A percentile compares a stretch with the other conserved stretches of the same genome.
These are phyloP conservation scores for Manis crassicaudata DNA, from an alignment of 2,797 vertebrate genomes.

Conservation along the genomic window DNA sequence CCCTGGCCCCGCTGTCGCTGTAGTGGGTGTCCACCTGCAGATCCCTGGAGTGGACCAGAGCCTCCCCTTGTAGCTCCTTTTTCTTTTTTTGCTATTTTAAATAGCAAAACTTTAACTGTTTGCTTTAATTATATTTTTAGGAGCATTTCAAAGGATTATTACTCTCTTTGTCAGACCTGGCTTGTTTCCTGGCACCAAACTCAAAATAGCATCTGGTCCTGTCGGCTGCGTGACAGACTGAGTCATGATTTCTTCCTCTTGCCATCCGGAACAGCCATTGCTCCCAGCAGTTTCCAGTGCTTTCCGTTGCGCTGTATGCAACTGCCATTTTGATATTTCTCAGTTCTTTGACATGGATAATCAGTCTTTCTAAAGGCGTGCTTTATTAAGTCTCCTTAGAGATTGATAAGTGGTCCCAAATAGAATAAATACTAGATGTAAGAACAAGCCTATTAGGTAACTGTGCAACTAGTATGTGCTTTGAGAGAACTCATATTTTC, in stretches of 20 bases:
- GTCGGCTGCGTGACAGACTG: slow-evolving; percentile 45
- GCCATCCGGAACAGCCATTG: not conserved
- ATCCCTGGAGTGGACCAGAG: not conserved
- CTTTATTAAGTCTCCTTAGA: not conserved
- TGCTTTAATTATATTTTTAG: slow-evolving; percentile 75
- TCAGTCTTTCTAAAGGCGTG: not conserved
- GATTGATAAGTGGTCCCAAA: not conserved
- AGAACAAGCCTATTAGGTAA: not conserved
- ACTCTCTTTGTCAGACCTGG: slow-evolving; percentile 76
- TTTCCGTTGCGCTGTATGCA: not conserved
- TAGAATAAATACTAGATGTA: not conserved
- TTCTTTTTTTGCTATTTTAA: slow-evolving; percentile 11
- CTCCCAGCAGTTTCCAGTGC: not conserved
- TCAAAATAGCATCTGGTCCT: slow-evolving; percentile 71
- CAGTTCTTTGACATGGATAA: not conserved
- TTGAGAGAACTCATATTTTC: slow-evolving; percentile 45
- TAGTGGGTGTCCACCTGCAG: not conserved
- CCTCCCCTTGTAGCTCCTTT: not conserved
- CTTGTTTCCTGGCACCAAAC: slow-evolving; percentile 67
- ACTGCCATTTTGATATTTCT: not conserved
- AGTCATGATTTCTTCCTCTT: slow-evolving; percentile 53
- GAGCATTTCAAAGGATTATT: slow-evolving; percentile 71
- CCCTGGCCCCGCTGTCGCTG: not conserved
- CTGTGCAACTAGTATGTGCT: not conserved
- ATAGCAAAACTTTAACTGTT: slow-evolving; percentile 55